A percentile compares a stretch with the other conserved stretches of the same genome.
Evolutionary conservation across 2,888 invertebrate genomes (phyloP).

Genomic region (Lampropteryx suffumata): DNA sequence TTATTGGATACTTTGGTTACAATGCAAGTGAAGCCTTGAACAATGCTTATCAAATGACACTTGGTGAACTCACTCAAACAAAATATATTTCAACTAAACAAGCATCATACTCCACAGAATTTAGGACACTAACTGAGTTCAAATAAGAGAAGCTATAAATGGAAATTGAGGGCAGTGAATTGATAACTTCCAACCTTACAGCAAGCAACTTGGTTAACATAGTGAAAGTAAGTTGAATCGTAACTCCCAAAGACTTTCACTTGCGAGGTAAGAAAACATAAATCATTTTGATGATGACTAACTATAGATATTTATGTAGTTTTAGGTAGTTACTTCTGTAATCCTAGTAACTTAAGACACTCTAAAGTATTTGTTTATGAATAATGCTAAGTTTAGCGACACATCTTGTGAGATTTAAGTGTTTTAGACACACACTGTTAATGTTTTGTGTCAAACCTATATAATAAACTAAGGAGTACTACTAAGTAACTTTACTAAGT

Average conservation of each 20-base stretch:
- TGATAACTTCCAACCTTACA: not conserved
- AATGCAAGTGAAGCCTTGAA: too few relatives aligned
- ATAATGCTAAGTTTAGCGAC: too few relatives aligned
- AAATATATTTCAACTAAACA: not conserved
- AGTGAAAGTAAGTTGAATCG: conserved; percentile 7
- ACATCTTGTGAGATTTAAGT: too few relatives aligned
- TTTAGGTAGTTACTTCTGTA: too few relatives aligned
- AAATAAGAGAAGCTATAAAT: not conserved
- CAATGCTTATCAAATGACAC: not conserved
- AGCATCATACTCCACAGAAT: conserved; percentile 2
- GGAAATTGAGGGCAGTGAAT: conserved; percentile 2
- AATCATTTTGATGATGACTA: not conserved
- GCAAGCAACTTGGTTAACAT: not conserved
- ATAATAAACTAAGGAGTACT: too few relatives aligned
- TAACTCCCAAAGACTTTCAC: conserved; percentile 4
- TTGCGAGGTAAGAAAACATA: not conserved
- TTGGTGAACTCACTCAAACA: not conserved
- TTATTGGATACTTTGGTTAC: too few relatives aligned
- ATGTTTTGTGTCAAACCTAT: too few relatives aligned
- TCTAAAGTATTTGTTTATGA: too few relatives aligned
- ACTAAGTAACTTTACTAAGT: too few relatives aligned
- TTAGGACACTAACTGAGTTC: conserved; percentile 4
- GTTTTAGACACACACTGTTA: too few relatives aligned
- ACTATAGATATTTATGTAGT: too few relatives aligned
- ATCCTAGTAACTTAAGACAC: too few relatives aligned